A percentile compares a stretch with the other conserved stretches of the same genome.
Evolutionary conservation across 2,797 vertebrate species (phyloP).

Genomic region (Brachymystax lenok): DNA sequence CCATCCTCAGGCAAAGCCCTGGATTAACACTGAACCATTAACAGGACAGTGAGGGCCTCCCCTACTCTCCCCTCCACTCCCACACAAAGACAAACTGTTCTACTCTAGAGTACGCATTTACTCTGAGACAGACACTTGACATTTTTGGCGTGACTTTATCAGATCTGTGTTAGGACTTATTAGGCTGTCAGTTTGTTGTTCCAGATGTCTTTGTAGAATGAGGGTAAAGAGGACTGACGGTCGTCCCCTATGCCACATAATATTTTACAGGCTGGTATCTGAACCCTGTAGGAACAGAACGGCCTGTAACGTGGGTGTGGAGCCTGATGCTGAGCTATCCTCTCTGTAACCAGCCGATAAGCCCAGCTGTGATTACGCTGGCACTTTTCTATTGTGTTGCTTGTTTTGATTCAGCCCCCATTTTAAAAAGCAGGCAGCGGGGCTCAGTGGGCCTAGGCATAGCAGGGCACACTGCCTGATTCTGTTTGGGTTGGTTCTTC

Average conservation of each 20-base stretch:
- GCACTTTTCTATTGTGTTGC: constrained; percentile 73
- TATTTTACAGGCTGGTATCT: background rate
- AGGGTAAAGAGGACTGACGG: background rate
- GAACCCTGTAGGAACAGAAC: background rate
- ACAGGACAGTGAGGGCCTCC: constrained; percentile 1
- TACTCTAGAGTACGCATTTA: background rate
- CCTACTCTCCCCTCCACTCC: background rate
- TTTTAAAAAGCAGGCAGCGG: constrained; percentile 32
- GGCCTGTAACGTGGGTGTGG: background rate
- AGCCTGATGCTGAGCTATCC: constrained; percentile 19
- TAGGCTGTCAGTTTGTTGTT: background rate
- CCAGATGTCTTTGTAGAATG: background rate
- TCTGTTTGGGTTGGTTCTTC: constrained; percentile 22
- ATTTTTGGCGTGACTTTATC: background rate
- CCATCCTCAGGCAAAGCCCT: constrained; percentile 1
- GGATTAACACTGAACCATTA: constrained; percentile 10
- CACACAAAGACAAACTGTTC: constrained; percentile 1
- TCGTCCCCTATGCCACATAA: background rate
- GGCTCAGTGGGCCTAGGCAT: constrained; percentile 28
- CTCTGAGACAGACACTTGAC: background rate
- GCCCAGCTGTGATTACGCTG: constrained; percentile 68
- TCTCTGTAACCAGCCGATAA: constrained; percentile 46
- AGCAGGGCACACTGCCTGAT: background rate
- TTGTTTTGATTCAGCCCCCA: constrained; percentile 29
- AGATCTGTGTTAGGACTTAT: background rate